These are phyloP conservation scores for Sorex fumeus DNA, from an alignment of 2,113 vertebrate species.

Conservation along the genomic window DNA sequence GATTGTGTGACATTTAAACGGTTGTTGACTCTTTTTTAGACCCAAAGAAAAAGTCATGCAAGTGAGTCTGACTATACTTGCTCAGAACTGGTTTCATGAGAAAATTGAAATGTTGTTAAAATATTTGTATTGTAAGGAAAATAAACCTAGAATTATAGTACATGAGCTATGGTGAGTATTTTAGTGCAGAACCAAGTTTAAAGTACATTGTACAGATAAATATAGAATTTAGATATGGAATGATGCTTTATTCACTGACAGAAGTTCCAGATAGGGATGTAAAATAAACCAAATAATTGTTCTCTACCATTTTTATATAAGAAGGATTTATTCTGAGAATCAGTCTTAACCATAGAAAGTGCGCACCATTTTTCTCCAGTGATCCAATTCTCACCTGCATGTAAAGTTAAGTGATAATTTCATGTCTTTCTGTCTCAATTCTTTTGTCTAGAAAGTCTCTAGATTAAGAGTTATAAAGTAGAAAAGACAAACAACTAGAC, in stretches of 20 bases:
- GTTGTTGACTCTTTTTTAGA: constrained; percentile 24
- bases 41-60: background rate
- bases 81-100: background rate
- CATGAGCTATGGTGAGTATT: background rate
- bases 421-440: constrained; percentile 25
- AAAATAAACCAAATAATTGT: background rate
- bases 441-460: constrained; percentile 45
- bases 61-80: background rate
- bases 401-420: constrained; percentile 69
- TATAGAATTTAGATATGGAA: background rate
- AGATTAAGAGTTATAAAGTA: constrained; percentile 60
- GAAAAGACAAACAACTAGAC: constrained; percentile 59
- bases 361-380: background rate
- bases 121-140: background rate
- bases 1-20: background rate
- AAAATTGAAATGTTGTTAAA: background rate
- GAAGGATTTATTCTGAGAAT: background rate
- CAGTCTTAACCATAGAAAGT: constrained; percentile 35
- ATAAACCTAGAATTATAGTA: accelerated
- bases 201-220: background rate
- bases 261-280: background rate
- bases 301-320: background rate
- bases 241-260: constrained; percentile 7
- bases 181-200: background rate
- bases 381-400: constrained; percentile 12